A percentile compares a stretch with the other conserved stretches of the same genome.
phyloP scores from a whole-genome alignment of 2,113 vertebrate genomes.

The Notothenia coriiceps region DNA sequence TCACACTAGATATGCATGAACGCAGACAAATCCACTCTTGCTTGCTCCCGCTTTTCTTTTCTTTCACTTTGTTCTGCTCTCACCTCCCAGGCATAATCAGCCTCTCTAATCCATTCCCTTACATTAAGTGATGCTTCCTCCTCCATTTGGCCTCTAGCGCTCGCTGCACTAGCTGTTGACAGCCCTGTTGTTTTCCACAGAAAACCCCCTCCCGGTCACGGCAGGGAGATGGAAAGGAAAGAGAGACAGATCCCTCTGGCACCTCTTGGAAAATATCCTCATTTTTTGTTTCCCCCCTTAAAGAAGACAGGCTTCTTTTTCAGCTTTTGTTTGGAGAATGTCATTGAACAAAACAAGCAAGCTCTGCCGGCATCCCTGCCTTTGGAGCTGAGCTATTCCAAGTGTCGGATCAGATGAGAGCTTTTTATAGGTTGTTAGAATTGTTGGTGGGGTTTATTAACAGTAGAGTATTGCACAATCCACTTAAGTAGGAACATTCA shows the following conservation, averaged over 20 bases:
- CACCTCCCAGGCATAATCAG: slow-evolving; percentile 79
- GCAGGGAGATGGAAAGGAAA: slow-evolving; percentile 69
- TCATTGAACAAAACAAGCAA: slow-evolving; percentile 74
- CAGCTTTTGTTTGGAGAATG: slow-evolving; percentile 73
- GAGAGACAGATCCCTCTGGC: slow-evolving; percentile 72
- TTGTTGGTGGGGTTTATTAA: slow-evolving; percentile 20
- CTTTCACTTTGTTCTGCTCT: slow-evolving; percentile 64
- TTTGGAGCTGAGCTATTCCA: slow-evolving; percentile 65
- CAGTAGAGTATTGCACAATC: background rate
- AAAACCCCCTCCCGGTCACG: slow-evolving; percentile 65
- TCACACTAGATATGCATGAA: slow-evolving; percentile 13
- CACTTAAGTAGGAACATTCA: background rate
- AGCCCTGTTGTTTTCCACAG: slow-evolving; percentile 69
- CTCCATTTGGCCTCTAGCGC: slow-evolving; percentile 67
- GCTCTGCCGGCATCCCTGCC: slow-evolving; percentile 50
- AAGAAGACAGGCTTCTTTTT: slow-evolving; percentile 71
- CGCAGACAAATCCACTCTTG: slow-evolving; percentile 37
- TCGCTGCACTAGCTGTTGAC: slow-evolving; percentile 69
- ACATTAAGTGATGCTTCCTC: slow-evolving; percentile 78
- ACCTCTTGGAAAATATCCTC: slow-evolving; percentile 71
- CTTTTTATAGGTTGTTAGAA: slow-evolving; percentile 48
- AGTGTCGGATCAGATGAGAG: slow-evolving; percentile 50
- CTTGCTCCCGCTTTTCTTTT: slow-evolving; percentile 53
- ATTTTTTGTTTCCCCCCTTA: slow-evolving; percentile 69
- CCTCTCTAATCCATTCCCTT: slow-evolving; percentile 79